Percentiles rank a stretch among this genome's conserved stretches.
phyloP scores from a whole-genome alignment of 2,113 vertebrate species.

The Neolamprologus toae region DNA sequence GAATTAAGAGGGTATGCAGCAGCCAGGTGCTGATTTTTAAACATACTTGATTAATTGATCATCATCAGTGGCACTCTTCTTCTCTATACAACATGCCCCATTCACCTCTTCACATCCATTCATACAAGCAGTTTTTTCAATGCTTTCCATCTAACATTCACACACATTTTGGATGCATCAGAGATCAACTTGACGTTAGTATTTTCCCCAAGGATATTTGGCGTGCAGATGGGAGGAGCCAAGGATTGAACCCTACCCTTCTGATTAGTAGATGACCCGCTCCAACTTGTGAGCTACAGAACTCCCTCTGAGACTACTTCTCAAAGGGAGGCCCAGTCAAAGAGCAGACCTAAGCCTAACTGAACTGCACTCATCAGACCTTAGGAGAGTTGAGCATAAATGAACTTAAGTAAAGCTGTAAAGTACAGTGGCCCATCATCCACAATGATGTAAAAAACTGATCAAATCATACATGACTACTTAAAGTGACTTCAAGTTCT shows the following conservation, averaged over 20 bases:
- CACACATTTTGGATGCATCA: neutral
- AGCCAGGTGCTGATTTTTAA: neutral
- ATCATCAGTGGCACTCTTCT: neutral
- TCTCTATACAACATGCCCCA: neutral
- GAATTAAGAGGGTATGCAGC: neutral
- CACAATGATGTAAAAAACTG: neutral
- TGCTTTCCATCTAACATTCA: neutral
- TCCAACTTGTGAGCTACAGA: neutral
- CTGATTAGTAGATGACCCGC: neutral
- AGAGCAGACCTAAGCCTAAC: neutral
- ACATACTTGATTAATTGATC: neutral
- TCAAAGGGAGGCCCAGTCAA: neutral
- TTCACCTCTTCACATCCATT: neutral
- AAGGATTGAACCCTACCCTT: fast-evolving
- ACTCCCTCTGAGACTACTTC: neutral
- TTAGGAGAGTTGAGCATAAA: neutral
- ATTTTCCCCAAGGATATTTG: neutral
- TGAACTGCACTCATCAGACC: neutral
- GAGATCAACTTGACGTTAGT: neutral
- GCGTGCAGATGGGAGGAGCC: neutral
- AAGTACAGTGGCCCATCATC: neutral
- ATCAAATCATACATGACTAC: neutral
- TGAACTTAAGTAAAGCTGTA: neutral
- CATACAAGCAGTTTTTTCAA: neutral
- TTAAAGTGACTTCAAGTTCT: neutral